Conservation (phyloP, 37 sponge, comb jelly and placozoan species). For the Aphrocallistes beatrix region DNA sequence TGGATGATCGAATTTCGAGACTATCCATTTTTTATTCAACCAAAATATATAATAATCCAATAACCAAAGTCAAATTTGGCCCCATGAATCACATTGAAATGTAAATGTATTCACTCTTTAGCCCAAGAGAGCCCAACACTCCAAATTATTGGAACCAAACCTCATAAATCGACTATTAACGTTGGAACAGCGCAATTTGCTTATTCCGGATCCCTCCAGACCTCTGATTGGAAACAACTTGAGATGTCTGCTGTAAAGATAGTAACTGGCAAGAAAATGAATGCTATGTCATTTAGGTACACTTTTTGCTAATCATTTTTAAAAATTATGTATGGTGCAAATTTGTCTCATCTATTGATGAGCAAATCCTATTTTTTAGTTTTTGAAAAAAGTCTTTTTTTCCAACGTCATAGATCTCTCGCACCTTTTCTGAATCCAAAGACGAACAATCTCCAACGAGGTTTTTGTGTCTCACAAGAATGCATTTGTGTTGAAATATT, state of each 20-base stretch:
- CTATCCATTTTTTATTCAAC: too few relatives aligned
- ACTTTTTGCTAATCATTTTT: not conserved
- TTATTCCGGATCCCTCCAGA: not conserved
- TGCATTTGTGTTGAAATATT: slow-evolving; percentile 1
- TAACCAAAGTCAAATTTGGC: too few relatives aligned
- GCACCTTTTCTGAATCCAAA: not conserved
- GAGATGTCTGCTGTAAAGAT: not conserved
- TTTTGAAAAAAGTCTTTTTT: too few relatives aligned
- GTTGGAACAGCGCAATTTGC: not conserved
- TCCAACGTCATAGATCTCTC: not conserved
- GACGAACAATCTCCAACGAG: not conserved
- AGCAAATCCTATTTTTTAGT: not conserved
- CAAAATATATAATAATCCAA: too few relatives aligned
- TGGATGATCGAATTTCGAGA: too few relatives aligned
- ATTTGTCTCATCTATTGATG: not conserved
- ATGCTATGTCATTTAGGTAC: not conserved
- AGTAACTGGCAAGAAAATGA: not conserved
- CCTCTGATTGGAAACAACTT: not conserved
- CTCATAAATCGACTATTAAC: not conserved
- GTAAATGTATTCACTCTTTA: not conserved
- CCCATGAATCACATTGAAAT: too few relatives aligned
- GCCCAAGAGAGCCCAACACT: not conserved
- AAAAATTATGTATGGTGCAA: not conserved
- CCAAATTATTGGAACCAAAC: not conserved
- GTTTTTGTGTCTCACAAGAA: slow-evolving; percentile 4